Percentiles rank a stretch among this genome's conserved stretches.
Conservation (phyloP, 2,797 vertebrate species). For the Galago senegalensis region DNA sequence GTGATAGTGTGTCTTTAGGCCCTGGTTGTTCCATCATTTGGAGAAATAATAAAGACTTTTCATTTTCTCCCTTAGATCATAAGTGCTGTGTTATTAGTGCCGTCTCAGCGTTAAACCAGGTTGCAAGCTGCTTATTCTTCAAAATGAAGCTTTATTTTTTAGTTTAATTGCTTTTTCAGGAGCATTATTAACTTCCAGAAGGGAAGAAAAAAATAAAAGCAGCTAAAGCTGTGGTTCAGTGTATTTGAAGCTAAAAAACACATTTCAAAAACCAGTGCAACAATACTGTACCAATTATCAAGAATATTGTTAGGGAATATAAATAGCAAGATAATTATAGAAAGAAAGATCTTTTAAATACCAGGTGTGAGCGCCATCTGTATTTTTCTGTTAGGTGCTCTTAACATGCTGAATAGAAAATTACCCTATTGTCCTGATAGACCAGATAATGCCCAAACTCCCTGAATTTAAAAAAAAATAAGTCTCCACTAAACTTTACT, state of each 20-base stretch:
- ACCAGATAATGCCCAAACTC: conserved; percentile 17
- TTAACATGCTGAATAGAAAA: conserved; percentile 48
- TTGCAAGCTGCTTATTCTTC: conserved; percentile 89
- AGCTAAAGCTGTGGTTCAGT: conserved; percentile 68
- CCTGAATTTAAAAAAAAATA: conserved; percentile 45
- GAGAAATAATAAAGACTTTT: conserved; percentile 86
- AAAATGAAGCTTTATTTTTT: conserved; percentile 89
- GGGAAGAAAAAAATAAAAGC: conserved; percentile 76
- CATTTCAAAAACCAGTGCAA: conserved; percentile 72
- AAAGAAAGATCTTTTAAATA: conserved; percentile 75
- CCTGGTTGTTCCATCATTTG: conserved; percentile 78
- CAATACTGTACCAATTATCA: conserved; percentile 76
- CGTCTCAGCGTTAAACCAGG: conserved; percentile 88
- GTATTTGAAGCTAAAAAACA: conserved; percentile 77
- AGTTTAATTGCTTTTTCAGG: conserved; percentile 89
- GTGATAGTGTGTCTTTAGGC: conserved; percentile 86
- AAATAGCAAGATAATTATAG: conserved; percentile 76
- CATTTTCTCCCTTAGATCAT: conserved; percentile 88
- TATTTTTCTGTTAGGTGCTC: conserved; percentile 69
- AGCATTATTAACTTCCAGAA: conserved; percentile 87
- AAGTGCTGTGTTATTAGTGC: conserved; percentile 87
- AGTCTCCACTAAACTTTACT: conserved; percentile 23
- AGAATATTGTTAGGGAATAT: conserved; percentile 78
- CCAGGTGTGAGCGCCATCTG: conserved; percentile 73
- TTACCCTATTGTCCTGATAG: conserved; percentile 24